A percentile compares a stretch with the other conserved stretches of the same genome.
phyloP scores from a whole-genome alignment of 2,797 vertebrate species.

The Rhinichthys osculus region DNA sequence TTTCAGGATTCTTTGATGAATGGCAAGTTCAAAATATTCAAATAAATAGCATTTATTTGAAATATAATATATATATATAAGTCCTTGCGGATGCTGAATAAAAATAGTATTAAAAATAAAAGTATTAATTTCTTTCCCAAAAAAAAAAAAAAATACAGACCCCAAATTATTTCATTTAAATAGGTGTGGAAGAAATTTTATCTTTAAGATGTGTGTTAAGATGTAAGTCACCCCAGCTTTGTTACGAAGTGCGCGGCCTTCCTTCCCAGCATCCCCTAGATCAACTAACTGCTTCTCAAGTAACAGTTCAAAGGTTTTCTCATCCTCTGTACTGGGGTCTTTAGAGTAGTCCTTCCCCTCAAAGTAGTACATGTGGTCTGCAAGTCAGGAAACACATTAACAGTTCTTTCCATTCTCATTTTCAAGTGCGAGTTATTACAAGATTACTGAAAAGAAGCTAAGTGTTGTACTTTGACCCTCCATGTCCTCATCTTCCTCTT shows the following conservation, averaged over 20 bases:
- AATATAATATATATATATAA: too few relatives aligned
- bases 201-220: too few relatives aligned
- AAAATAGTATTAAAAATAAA: background rate
- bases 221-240: slow-evolving; percentile 79
- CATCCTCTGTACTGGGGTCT: slow-evolving; percentile 85
- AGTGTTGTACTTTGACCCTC: slow-evolving; percentile 53
- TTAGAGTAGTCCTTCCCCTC: slow-evolving; percentile 96
- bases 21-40: too few relatives aligned
- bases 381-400: slow-evolving; percentile 52
- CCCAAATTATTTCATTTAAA: background rate
- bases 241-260: slow-evolving; percentile 82
- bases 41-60: too few relatives aligned
- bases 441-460: background rate
- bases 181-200: too few relatives aligned
- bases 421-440: background rate
- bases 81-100: background rate
- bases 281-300: slow-evolving; percentile 80
- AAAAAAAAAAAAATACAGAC: background rate
- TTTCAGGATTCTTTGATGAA: background rate
- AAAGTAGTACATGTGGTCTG: slow-evolving; percentile 92
- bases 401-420: background rate
- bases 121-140: background rate
- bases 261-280: slow-evolving; percentile 70
- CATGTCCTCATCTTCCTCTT: slow-evolving; percentile 61
- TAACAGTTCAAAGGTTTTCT: slow-evolving; percentile 81